Evolutionary conservation across 2,113 vertebrate genomes (phyloP).

Genomic region (Hyaena hyaena): DNA sequence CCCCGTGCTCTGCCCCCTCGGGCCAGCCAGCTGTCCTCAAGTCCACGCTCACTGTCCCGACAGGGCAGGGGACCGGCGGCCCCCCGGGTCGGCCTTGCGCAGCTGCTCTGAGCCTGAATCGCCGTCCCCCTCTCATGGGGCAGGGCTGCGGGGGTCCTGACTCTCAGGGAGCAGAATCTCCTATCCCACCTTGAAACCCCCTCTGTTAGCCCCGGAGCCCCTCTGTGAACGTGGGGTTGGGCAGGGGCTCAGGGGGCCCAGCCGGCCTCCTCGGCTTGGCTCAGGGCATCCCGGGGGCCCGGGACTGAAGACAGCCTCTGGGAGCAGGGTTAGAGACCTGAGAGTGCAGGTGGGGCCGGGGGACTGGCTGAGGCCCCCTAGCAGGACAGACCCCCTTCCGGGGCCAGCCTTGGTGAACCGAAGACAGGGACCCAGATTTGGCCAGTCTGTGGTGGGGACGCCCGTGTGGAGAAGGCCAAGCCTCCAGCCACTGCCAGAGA

Average conservation of each 20-base stretch:
- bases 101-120: background rate
- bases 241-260: too few relatives aligned
- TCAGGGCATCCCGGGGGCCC: too few relatives aligned
- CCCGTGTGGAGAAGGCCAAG: background rate
- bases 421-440: fast-evolving
- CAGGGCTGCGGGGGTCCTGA: background rate
- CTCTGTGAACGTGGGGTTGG: too few relatives aligned
- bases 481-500: fast-evolving
- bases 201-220: background rate
- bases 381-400: background rate
- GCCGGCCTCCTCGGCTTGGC: fast-evolving
- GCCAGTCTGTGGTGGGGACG: fast-evolving
- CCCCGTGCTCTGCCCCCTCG: fast-evolving
- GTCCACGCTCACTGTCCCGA: background rate
- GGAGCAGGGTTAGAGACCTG: background rate
- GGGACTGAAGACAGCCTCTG: background rate
- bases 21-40: background rate
- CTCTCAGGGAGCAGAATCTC: background rate
- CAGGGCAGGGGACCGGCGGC: background rate
- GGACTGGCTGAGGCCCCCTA: background rate
- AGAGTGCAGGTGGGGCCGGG: too few relatives aligned
- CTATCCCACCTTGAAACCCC: too few relatives aligned
- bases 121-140: too few relatives aligned
- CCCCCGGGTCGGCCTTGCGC: fast-evolving
- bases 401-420: background rate